phyloP scores from a whole-genome alignment of 2,113 vertebrate genomes.

The Pithys albifrons region DNA sequence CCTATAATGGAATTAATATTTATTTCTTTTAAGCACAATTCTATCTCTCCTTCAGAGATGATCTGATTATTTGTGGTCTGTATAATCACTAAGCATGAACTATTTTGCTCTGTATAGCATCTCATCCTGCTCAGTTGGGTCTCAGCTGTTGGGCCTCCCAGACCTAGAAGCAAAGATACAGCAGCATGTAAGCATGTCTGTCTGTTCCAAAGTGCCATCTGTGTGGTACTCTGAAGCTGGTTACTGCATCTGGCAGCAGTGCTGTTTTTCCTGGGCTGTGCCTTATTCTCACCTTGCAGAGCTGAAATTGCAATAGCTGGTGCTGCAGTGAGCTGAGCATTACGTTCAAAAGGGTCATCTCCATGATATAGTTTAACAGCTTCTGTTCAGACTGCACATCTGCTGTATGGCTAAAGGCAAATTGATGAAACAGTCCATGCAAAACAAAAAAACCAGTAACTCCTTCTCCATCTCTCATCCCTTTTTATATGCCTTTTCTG shows the following conservation, averaged over 20 bases:
- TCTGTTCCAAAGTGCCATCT: conserved; percentile 6
- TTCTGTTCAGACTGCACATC: background rate
- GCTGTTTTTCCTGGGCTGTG: background rate
- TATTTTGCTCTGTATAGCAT: background rate
- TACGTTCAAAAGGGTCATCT: background rate
- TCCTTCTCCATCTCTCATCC: background rate
- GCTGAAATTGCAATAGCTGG: background rate
- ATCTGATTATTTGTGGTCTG: background rate
- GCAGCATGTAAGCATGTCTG: background rate
- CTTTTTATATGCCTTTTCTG: background rate
- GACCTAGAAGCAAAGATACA: background rate
- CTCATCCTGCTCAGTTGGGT: background rate
- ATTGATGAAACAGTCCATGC: background rate
- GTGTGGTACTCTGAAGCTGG: background rate
- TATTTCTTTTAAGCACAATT: background rate
- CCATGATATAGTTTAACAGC: background rate
- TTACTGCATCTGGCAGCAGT: background rate
- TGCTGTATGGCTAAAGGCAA: background rate
- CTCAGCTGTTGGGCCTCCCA: background rate
- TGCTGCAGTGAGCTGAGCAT: background rate
- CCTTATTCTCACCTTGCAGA: background rate
- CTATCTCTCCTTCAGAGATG: background rate
- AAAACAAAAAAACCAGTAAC: background rate
- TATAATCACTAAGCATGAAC: background rate
- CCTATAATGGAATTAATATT: background rate